Conservation (phyloP, 1,140 invertebrate species). For the Pectinophora gossypiella region DNA sequence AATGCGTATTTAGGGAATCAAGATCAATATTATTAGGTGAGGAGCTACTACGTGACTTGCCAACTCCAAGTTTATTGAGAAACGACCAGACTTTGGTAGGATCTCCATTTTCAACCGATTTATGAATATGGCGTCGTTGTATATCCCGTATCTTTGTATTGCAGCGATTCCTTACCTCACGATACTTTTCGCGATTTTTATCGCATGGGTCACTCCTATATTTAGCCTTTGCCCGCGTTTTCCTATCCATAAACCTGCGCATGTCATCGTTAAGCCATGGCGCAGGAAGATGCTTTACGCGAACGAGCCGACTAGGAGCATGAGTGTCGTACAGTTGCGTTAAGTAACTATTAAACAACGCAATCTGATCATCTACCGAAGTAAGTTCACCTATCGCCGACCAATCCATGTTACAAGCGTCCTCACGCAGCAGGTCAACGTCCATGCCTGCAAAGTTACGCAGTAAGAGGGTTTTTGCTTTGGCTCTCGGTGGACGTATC, state of each 20-base stretch:
- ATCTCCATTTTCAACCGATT: not conserved
- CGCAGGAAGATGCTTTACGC: not conserved
- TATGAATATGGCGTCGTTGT: not conserved
- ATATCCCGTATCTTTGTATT: not conserved
- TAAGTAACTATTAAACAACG: not conserved
- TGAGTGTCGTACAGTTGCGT: not conserved
- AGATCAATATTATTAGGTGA: conserved; percentile 7
- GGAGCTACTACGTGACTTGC: not conserved
- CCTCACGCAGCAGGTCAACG: not conserved
- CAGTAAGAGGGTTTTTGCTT: not conserved
- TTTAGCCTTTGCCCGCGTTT: not conserved
- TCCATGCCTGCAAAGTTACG: not conserved
- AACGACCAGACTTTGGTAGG: not conserved
- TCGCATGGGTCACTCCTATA: not conserved
- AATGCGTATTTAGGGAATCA: conserved; percentile 12
- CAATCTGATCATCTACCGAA: not conserved
- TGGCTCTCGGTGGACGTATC: not conserved
- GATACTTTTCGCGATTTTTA: not conserved
- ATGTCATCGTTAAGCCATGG: not conserved
- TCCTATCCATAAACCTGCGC: not conserved
- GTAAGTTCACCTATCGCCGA: not conserved
- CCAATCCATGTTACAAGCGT: not conserved
- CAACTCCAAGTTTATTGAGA: not conserved
- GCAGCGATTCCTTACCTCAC: not conserved
- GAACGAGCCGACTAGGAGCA: not conserved